phyloP scores from a whole-genome alignment of 2,113 vertebrate genomes.

The Oryzias celebensis region DNA sequence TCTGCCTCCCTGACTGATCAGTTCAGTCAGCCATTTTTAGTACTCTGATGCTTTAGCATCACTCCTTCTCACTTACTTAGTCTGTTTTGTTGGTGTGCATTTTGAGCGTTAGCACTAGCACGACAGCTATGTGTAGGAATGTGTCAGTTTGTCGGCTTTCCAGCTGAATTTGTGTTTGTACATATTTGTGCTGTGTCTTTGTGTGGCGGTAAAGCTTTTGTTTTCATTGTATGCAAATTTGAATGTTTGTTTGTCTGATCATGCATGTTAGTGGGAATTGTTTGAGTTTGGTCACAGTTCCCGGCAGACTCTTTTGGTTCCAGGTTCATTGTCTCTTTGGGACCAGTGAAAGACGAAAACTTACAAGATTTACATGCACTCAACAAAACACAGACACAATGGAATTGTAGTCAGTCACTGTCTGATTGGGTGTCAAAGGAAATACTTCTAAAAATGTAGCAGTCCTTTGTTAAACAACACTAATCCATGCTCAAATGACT shows the following conservation, averaged over 20 bases:
- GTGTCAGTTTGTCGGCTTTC: not conserved
- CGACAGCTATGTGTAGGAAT: not conserved
- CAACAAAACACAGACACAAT: not conserved
- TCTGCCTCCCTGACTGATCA: slow-evolving; percentile 24
- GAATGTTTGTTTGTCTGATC: slow-evolving; percentile 14
- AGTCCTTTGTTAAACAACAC: no score
- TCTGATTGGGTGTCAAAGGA: not conserved
- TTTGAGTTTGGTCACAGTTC: slow-evolving; percentile 17
- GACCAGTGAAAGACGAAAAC: slow-evolving; percentile 24
- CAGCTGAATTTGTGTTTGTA: slow-evolving; percentile 10
- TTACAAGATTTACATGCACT: slow-evolving; percentile 16
- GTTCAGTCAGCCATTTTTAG: slow-evolving; percentile 14
- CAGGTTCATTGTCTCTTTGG: slow-evolving; percentile 36
- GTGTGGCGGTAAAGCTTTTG: slow-evolving; percentile 10
- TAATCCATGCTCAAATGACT: no score
- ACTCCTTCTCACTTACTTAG: slow-evolving; percentile 1
- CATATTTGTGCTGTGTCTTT: not conserved
- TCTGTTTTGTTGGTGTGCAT: slow-evolving; percentile 15
- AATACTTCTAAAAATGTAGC: no score
- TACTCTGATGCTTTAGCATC: not conserved
- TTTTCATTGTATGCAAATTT: slow-evolving; percentile 12
- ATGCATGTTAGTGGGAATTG: slow-evolving; percentile 11
- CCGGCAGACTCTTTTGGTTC: slow-evolving; percentile 25
- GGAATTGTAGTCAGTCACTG: slow-evolving; percentile 39
- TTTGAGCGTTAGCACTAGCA: no score